Percentiles rank a stretch among this genome's conserved stretches.
phyloP scores from a whole-genome alignment of 2,888 invertebrate species.

The Scaptomyza flava region DNA sequence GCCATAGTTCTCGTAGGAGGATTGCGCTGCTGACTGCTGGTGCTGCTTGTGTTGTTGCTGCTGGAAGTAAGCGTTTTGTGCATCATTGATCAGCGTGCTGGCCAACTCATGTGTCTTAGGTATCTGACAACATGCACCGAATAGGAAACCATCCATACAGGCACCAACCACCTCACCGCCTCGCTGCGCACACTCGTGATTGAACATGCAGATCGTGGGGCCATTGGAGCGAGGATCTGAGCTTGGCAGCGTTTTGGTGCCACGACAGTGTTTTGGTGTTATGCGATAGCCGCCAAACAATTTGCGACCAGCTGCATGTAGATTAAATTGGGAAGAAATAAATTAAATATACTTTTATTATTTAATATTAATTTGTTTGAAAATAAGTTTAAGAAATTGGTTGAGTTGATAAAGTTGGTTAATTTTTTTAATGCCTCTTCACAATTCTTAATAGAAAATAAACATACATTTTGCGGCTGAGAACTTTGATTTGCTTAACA shows the following conservation, averaged over 20 bases:
- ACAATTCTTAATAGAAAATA: not conserved
- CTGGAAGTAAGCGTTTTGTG: constrained; percentile 76
- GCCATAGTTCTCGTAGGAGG: constrained; percentile 65
- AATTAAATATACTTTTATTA: not conserved
- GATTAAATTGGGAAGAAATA: not conserved
- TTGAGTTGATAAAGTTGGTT: too few relatives aligned
- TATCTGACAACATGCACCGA: constrained; percentile 95
- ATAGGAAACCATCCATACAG: constrained; percentile 93
- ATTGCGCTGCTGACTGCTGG: constrained; percentile 63
- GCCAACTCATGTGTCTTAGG: constrained; percentile 85
- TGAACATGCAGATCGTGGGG: constrained; percentile 96
- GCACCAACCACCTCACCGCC: constrained; percentile 94
- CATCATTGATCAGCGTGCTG: constrained; percentile 82
- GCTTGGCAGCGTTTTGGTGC: constrained; percentile 87
- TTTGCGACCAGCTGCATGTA: constrained; percentile 86
- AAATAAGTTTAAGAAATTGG: not conserved
- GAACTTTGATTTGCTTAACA: not conserved
- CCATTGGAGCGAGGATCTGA: constrained; percentile 87
- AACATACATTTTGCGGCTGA: too few relatives aligned
- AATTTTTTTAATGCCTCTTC: too few relatives aligned
- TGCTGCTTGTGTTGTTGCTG: constrained; percentile 72
- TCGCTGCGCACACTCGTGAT: constrained; percentile 93
- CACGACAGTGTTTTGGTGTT: constrained; percentile 92
- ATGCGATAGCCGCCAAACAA: constrained; percentile 94
- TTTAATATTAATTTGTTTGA: not conserved